Conservation (phyloP, 2,113 vertebrate genomes). For the Ivindomyrus marchei region DNA sequence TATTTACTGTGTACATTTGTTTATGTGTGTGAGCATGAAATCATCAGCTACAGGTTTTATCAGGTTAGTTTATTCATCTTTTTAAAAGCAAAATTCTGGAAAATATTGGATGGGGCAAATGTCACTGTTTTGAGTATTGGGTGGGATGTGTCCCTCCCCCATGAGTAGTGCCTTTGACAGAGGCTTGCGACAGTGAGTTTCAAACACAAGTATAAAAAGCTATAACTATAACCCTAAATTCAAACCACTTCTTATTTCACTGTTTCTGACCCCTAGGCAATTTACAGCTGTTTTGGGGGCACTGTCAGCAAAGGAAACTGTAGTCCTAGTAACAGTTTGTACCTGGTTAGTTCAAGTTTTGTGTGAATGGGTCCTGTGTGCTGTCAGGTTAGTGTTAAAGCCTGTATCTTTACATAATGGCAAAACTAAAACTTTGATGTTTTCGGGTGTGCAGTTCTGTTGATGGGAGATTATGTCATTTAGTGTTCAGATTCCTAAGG, state of each 20-base stretch:
- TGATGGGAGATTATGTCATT: not conserved
- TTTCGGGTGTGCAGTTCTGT: not conserved
- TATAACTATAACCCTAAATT: too few relatives aligned
- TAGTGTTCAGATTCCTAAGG: not conserved
- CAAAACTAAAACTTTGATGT: not conserved
- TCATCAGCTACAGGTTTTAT: not conserved
- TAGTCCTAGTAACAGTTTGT: not conserved
- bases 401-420: not conserved
- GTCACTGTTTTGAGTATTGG: too few relatives aligned
- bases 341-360: not conserved
- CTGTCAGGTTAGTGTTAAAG: not conserved
- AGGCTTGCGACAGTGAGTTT: too few relatives aligned
- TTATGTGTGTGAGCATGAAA: too few relatives aligned
- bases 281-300: not conserved
- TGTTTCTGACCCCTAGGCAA: not conserved
- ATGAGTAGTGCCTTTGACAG: too few relatives aligned
- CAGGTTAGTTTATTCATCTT: not conserved
- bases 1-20: too few relatives aligned
- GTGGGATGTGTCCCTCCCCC: too few relatives aligned
- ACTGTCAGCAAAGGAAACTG: not conserved
- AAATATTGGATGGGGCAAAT: too few relatives aligned
- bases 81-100: not conserved
- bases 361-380: not conserved
- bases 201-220: too few relatives aligned
- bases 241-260: not conserved